Evolutionary conservation across 2,888 invertebrate species (phyloP), one percentile per base, ranked within the genome.

Genomic region (Agonopterix subpropinquella): DNA sequence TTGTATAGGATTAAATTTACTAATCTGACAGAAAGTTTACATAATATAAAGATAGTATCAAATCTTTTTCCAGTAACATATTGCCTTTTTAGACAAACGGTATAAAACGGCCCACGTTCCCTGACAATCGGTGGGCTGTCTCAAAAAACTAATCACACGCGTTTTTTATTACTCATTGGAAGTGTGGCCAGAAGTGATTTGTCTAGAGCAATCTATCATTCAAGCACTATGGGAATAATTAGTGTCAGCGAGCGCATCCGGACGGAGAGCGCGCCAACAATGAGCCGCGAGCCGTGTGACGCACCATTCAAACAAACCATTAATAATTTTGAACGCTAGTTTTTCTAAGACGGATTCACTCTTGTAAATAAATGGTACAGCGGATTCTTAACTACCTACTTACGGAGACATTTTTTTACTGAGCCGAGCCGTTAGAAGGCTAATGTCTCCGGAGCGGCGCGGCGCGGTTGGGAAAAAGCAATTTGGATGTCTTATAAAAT

Each of bases 151-250:
- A 82, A 83, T 78, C 77, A 77, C 73, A 77, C 64, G 57, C 67
- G 65, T 80, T 84, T 85, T 84, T 87, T 87, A 80, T 79, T 77
- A 67, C 73, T 73, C 64, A 73, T 70, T 69, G 59, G 70, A 71
- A 75, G 77, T 71, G 77, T 64, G 63, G 78, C 76, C 76, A 78
- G 79, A 76, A 83, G 86, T 86, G 85, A 87, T 87, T 87, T 87
- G 87, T 88, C 85, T 81, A 78, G 72, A 69, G 83, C 73, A 83
- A 88, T 88, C 84, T 86, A 88, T 88, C 87, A 88, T 85, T 85
- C 81, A 77, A 78, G 73, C 78, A 81, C 83, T 83, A 86, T 84
- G 85, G 73, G 80, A 87, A 88, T 88, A 88, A 88, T 88, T 88
- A 88, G 87, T 87, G 87, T 87, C 87, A 88, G 76, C 79, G 77